Evolutionary conservation across 1,140 invertebrate species (phyloP), one percentile per base, ranked within the genome.

Genomic region (Thalassaphorura encarpata): DNA sequence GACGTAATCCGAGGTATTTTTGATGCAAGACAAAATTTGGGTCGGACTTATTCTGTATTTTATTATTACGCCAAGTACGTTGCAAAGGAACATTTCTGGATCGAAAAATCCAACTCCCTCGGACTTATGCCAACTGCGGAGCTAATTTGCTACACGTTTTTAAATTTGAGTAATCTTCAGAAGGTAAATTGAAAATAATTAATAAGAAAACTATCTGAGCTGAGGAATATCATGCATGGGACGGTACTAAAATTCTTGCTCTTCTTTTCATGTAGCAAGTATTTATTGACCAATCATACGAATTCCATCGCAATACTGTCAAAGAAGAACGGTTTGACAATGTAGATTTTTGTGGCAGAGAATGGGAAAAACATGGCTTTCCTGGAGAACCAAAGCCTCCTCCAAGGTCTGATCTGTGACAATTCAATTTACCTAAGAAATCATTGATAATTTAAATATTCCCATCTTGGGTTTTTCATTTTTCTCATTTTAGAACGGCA

Each of bases 1-100:
- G 54, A 61, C 24, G 33, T 46, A 21, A 47, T 62, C 36, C 60
- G 60, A 19, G 60, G 60, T 52, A 58, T 62, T 36, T 55, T 62
- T 29, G 60, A 62, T 19, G 52, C 26, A 18, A 15, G 52, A 24
- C 36, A 33, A 41, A 11, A 6, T 29, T n/a, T 56, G 16, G 60
- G 54, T 19, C 47, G 56, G 8, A 23, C 15, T 36, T 62, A 31
- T 33, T 58, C 60, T 18, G 48, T 49, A 1, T 62, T 53, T 41
- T 62, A 62, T 29, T 62, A 47, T 21, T 62, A 62, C 27, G 52
- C 56, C 1, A 62, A 58, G 31, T 58, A 58, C 28, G 52, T 58
- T 5, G 18, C 46, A 16, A 28, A 36, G 27, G 52, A 57, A n/a
- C 36, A 27, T 19, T 16, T 27, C 1, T 61, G 60, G 54, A 18